Conservation (phyloP, 2,888 invertebrate genomes). For the Pyrrhia umbra region DNA sequence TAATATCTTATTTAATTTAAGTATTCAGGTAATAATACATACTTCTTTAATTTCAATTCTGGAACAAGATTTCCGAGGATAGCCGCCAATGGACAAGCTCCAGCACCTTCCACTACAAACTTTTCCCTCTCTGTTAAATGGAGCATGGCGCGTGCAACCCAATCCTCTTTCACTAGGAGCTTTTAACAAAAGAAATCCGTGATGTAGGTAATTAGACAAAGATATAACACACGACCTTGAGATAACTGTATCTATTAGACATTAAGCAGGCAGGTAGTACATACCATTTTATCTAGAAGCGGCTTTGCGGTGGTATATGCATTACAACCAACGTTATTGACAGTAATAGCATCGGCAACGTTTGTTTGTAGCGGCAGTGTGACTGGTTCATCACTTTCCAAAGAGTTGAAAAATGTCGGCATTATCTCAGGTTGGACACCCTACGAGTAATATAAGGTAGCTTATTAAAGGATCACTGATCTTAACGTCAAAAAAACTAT, state of each 20-base stretch:
- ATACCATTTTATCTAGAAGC: conserved; percentile 94
- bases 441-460: conserved; percentile 76
- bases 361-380: conserved; percentile 91
- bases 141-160: conserved; percentile 94
- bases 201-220: background rate
- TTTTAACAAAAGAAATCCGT: conserved; percentile 61
- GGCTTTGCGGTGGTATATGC: conserved; percentile 93
- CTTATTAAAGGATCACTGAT: background rate
- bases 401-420: conserved; percentile 94
- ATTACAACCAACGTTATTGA: conserved; percentile 95
- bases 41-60: conserved; percentile 95
- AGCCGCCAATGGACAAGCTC: conserved; percentile 95
- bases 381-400: conserved; percentile 92
- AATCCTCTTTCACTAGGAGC: conserved; percentile 94
- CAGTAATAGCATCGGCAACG: conserved; percentile 95
- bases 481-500: background rate
- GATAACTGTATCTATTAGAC: too few relatives aligned
- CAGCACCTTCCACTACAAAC: conserved; percentile 97
- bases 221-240: too few relatives aligned
- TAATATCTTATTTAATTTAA: background rate
- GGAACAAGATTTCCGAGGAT: conserved; percentile 94
- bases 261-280: background rate
- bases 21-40: conserved; percentile 50
- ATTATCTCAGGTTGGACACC: conserved; percentile 97
- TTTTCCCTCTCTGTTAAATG: conserved; percentile 95